Base-by-base conservation (phyloP, 2,888 invertebrate genomes). In the Torymus texanus region DNA sequence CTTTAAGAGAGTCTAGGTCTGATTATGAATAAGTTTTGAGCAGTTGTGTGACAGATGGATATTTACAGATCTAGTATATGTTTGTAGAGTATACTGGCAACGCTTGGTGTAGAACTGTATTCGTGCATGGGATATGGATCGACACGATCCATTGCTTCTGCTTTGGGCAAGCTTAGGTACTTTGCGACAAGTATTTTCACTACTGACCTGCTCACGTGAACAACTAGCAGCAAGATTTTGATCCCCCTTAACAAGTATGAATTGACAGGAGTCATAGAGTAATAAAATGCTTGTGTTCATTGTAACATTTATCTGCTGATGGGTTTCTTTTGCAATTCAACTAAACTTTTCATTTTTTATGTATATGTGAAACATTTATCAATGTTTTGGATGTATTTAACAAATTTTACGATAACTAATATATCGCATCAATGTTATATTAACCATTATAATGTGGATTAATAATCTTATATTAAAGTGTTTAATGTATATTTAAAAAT, bases 151-250 rank as follows among this genome's bases (percentile, higher is more conserved):
- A 13, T 72, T 78, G 56, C 70, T 78, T 78, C 66, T 75, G 58
- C 65, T 70, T 75, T 81, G 75, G 71, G 53, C 62, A 62, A 72
- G 71, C 53, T 81, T 75, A 81, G 62, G 63, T 78, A 81, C 62
- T 71, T 71, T 70, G n/a, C 18, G 41, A 59, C 14, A 10, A 21
- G 13, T 61, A 16, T 68, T 66, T 75, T 29, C 29, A 41, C 24
- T 71, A 41, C 66, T 75, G 59, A 61, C 51, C 41, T 66, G 5
- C 41, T 75, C 29, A 55, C 16, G n/a, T 68, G 21, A 73, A 71
- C 55, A 51, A 53, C 61, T 68, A 74, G 12, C 56, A 61, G 41
- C 55, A 29, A 68, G 51, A 66, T 59, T 70, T 66, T 75, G 16
- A 71, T 75, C 51, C 21, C 41, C 21, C 53, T 70, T 71, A 75